Evolutionary conservation across 1,140 invertebrate species (phyloP), one percentile per base, ranked within the genome.

Genomic region (Phymastichus coffea): DNA sequence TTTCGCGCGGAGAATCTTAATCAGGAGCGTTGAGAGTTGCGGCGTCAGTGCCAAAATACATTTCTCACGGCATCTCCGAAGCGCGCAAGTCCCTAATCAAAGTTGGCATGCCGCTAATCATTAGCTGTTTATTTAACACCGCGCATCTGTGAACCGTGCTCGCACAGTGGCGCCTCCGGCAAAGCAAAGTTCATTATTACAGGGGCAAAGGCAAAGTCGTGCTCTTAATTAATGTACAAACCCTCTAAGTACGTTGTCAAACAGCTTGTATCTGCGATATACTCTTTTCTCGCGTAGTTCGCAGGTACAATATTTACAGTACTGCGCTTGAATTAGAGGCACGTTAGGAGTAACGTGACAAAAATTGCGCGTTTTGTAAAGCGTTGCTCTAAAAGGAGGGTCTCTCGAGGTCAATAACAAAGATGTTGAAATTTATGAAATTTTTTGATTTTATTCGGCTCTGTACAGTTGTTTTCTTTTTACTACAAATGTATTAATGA

Each of bases 401-500:
- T n/a, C n/a, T n/a, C n/a, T n/a, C n/a, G n/a, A n/a, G n/a, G n/a
- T n/a, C n/a, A n/a, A n/a, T n/a, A n/a, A n/a, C n/a, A n/a, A n/a
- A n/a, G n/a, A 25, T n/a, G 19, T 1, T 51, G 37, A 59, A 59
- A 59, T 59, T 59, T 59, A 59, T 52, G 57, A 59, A 59, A 59
- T 58, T 59, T 53, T 52, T 59, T 52, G 30, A 46, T n/a, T 59
- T 59, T 59, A 59, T 59, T 59, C 53, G 48, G 57, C 40, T 59
- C 57, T 59, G 57, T 59, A 59, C 57, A 59, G 57, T 33, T 33
- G 6, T 14, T 8, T 14, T 8, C 6, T 6, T 70, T 76, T 76
- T 74, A 60, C 73, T 76, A 74, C 73, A 75, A 75, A 76, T 73
- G 69, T 69, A 67, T 68, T 70, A 73, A 70, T 72, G 65, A 65